These are phyloP conservation scores for Ochropacha duplaris DNA, from an alignment of 2,888 invertebrate genomes.

Conservation along the genomic window DNA sequence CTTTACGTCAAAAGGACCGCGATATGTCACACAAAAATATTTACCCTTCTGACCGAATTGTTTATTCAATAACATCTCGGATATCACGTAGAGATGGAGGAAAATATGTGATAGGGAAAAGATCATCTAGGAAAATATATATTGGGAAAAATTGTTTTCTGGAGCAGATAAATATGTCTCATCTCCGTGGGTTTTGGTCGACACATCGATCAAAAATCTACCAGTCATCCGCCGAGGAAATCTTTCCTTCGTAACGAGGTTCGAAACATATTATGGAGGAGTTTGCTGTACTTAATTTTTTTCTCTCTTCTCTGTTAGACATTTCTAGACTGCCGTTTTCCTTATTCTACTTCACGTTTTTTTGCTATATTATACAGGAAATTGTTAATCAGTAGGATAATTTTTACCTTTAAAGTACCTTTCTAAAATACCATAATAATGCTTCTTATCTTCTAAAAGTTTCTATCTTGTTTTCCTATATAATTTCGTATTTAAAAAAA, in stretches of 20 bases:
- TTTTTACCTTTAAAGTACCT: too few species aligned
- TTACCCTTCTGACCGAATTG: constrained; percentile 22
- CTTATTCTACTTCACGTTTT: too few species aligned
- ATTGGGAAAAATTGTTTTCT: constrained; percentile 57
- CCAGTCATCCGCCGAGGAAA: constrained; percentile 50
- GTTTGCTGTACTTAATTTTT: neutral
- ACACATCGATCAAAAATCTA: constrained; percentile 61
- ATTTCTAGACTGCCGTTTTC: neutral
- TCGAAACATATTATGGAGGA: neutral
- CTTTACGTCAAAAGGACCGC: neutral
- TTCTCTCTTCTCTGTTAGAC: neutral
- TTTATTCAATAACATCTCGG: constrained; percentile 41
- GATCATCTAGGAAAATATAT: constrained; percentile 45
- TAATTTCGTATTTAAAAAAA: too few species aligned
- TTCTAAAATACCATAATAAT: too few species aligned
- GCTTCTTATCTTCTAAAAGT: too few species aligned
- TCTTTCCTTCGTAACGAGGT: constrained; percentile 24
- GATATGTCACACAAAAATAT: constrained; percentile 16
- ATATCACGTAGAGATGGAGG: constrained; percentile 31
- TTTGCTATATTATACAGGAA: too few species aligned
- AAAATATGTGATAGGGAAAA: constrained; percentile 29
- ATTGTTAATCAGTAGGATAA: too few species aligned
- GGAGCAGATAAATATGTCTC: constrained; percentile 60
- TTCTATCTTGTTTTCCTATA: too few species aligned
- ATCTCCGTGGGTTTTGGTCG: constrained; percentile 22